These are phyloP conservation scores for Plestiodon gilberti DNA, from an alignment of 2,113 vertebrate species.

Conservation along the genomic window DNA sequence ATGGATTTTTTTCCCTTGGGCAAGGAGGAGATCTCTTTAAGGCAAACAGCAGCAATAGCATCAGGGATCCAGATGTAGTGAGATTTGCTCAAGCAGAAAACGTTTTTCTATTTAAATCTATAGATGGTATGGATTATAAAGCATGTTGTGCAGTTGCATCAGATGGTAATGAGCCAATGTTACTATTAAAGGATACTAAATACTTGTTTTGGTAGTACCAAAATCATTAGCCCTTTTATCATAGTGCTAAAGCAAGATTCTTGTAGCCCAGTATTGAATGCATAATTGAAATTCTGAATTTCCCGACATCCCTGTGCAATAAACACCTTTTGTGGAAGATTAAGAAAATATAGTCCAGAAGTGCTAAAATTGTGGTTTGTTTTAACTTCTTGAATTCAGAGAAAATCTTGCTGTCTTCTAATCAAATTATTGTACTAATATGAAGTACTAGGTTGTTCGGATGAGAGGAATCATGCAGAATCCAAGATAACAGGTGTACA, in stretches of 20 bases:
- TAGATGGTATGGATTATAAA: neutral
- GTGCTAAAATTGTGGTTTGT: neutral
- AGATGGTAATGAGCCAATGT: neutral
- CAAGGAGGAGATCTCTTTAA: neutral
- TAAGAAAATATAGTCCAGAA: neutral
- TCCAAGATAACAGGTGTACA: neutral
- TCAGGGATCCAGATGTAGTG: neutral
- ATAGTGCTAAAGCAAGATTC: neutral
- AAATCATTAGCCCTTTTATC: neutral
- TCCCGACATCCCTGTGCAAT: neutral
- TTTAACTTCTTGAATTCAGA: neutral
- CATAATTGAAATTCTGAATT: no score
- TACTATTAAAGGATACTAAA: neutral
- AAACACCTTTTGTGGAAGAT: neutral
- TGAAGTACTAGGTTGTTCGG: neutral
- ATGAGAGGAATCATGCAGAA: neutral
- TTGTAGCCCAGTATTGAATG: no score
- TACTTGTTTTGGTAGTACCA: neutral
- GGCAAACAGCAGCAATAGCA: neutral
- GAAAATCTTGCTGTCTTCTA: neutral
- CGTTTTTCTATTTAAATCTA: neutral
- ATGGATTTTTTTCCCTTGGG: neutral
- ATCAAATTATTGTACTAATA: neutral
- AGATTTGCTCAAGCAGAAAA: neutral
- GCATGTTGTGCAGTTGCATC: no score